phyloP scores from a whole-genome alignment of 2,113 vertebrate species.

The Smithornis capensis region DNA sequence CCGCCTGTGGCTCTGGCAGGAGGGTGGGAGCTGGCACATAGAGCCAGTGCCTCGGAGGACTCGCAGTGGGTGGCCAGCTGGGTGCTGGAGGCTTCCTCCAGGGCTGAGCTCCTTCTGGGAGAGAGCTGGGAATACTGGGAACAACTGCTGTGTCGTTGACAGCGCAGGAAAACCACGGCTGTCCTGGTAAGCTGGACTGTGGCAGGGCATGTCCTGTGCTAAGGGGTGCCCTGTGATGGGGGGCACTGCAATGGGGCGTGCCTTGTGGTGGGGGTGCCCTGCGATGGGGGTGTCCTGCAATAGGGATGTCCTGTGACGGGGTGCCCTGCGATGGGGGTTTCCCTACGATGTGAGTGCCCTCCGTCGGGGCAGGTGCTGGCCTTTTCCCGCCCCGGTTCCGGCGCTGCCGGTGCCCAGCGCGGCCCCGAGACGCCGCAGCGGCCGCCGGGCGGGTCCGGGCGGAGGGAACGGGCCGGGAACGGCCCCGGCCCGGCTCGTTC shows the following conservation, averaged over 20 bases:
- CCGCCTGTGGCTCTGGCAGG: background rate
- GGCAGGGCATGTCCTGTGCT: background rate
- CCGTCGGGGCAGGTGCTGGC: background rate
- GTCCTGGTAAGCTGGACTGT: no score
- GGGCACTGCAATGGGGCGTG: background rate
- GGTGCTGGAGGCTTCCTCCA: no score
- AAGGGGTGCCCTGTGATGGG: background rate
- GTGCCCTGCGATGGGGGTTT: background rate
- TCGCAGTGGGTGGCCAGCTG: fast-evolving
- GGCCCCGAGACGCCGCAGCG: background rate
- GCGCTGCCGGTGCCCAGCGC: background rate
- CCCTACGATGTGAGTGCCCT: no score
- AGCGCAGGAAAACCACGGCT: fast-evolving
- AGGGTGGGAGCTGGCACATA: background rate
- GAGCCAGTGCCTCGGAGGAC: background rate
- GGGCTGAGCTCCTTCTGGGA: background rate
- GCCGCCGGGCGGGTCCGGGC: background rate
- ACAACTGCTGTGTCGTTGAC: fast-evolving
- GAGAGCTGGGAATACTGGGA: background rate
- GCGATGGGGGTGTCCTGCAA: background rate
- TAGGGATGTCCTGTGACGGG: background rate
- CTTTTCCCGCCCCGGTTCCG: background rate
- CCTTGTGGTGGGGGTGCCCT: background rate
- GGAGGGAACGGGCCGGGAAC: background rate
- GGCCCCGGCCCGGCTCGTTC: background rate